Evolutionary conservation across 2,888 invertebrate genomes (phyloP), one percentile per base, ranked within the genome.

Genomic region (Phania funesta): DNA sequence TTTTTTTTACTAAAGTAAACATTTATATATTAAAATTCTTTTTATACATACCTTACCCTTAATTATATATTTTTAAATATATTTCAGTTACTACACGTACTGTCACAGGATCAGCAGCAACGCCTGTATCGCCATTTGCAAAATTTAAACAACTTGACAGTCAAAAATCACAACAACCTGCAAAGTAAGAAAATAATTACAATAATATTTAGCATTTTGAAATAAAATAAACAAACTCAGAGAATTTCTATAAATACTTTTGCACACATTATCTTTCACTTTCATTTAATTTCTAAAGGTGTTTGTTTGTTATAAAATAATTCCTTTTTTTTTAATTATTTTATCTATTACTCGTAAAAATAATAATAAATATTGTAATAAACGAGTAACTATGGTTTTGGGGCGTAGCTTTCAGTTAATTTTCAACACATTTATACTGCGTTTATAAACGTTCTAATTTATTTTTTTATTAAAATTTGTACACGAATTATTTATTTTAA

Each of bases 91-190:
- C 90, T 86, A 91, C 90, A 83, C 89, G 89, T 80, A 89, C 92
- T 93, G 93, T 94, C 90, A 92, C 92, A 89, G 87, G 84, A 73
- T 85, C 87, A 91, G 91, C 92, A 91, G 83, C 92, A 91, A 90
- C 96, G 94, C 94, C 95, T 86, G 93, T 95, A 89, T 96, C 97
- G 87, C 96, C 97, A 84, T 97, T 97, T 92, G 95, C 96, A 89
- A 97, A 97, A 93, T 97, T 97, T 93, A 95, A 95, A 91, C 96
- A 97, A 92, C 93, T 97, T 91, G 97, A 97, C 91, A 95, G 95
- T 90, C 96, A 96, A 92, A 95, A 95, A 91, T 96, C 96, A 87
- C 93, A 93, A 88, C 94, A 94, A 89, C 91, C 91, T 87, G 95
- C 96, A 91, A 95, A 95, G 96, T 97, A 93, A 94, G 93, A 35